phyloP scores from a whole-genome alignment of 2,888 invertebrate species.

The Holacanthella duospinosa region DNA sequence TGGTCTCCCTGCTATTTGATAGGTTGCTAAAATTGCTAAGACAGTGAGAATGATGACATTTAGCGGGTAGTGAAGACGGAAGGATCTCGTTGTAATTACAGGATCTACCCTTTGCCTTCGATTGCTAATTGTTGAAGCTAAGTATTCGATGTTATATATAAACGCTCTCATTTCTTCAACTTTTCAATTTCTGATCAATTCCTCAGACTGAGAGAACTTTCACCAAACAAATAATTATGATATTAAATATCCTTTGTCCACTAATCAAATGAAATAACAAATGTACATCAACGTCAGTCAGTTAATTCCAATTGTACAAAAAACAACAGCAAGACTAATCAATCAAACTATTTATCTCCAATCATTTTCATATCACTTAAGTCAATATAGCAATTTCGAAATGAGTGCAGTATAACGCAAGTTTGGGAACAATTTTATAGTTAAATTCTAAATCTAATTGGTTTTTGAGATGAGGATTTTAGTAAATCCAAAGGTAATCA shows the following conservation, averaged over 20 bases:
- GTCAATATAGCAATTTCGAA: too few species aligned
- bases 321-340: too few species aligned
- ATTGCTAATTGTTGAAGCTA: not conserved
- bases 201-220: not conserved
- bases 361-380: too few species aligned
- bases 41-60: not conserved
- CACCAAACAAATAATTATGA: not conserved
- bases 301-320: too few species aligned
- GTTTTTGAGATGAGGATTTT: too few species aligned
- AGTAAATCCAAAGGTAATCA: too few species aligned
- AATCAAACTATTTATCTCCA: too few species aligned
- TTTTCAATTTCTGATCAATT: not conserved
- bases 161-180: not conserved
- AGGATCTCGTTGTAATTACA: not conserved
- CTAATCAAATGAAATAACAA: not conserved
- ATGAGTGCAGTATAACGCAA: too few species aligned
- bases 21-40: not conserved
- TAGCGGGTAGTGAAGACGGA: slow-evolving; percentile 1
- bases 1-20: not conserved
- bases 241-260: not conserved
- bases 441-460: too few species aligned
- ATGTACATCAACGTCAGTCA: too few species aligned
- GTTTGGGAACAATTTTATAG: too few species aligned
- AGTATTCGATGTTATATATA: not conserved
- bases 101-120: not conserved